Evolutionary conservation across 2,797 vertebrate species (phyloP).

Genomic region (Notoglanidium macrostoma): DNA sequence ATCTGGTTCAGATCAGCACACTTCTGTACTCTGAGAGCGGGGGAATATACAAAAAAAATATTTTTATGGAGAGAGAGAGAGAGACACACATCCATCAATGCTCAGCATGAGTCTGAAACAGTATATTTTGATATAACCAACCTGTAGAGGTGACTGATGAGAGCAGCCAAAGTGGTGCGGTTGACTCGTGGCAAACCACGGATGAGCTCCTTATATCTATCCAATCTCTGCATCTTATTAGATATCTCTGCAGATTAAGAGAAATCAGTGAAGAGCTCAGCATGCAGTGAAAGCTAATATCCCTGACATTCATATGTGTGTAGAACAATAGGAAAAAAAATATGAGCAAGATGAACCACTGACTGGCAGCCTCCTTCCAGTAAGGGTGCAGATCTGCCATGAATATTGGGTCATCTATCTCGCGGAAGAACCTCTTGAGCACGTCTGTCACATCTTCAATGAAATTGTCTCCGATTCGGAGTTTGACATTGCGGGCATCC

Average conservation of each 20-base stretch:
- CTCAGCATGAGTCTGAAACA: background rate
- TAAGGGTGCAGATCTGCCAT: constrained; percentile 86
- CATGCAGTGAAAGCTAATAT: background rate
- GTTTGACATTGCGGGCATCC: constrained; percentile 92
- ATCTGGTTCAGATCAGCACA: constrained; percentile 95
- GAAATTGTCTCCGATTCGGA: constrained; percentile 93
- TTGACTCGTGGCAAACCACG: constrained; percentile 87
- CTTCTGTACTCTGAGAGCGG: constrained; percentile 87
- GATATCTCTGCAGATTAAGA: constrained; percentile 73
- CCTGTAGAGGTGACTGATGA: constrained; percentile 93
- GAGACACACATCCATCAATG: too few species aligned
- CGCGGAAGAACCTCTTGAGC: constrained; percentile 95
- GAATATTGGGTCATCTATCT: constrained; percentile 91
- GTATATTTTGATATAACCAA: constrained; percentile 61
- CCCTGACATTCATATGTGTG: background rate
- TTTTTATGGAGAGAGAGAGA: background rate
- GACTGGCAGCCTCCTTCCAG: constrained; percentile 91
- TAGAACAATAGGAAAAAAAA: background rate
- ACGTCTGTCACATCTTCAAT: constrained; percentile 96
- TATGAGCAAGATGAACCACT: constrained; percentile 41
- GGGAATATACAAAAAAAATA: background rate
- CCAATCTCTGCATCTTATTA: constrained; percentile 80
- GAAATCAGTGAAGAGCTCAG: constrained; percentile 8
- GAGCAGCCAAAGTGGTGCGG: constrained; percentile 85
- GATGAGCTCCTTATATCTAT: constrained; percentile 93